Base-by-base conservation (phyloP, 2,113 vertebrate species). In the Pituophis catenifer region DNA sequence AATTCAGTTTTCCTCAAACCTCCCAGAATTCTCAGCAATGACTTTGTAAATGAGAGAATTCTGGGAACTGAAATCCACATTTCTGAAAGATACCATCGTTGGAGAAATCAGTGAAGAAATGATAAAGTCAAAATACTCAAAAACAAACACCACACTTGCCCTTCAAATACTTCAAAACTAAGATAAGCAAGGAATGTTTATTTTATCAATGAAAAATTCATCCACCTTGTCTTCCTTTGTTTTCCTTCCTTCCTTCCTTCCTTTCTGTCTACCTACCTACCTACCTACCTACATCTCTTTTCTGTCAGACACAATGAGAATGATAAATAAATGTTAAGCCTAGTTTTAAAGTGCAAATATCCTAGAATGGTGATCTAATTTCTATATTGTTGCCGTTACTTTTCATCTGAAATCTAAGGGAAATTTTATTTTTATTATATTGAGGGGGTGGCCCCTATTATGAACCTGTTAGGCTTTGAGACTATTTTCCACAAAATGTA, bases 381-480 rank as follows among this genome's bases (percentile, higher is more conserved):
- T 19, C 33, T 81, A 8, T 21, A 81, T 44, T 81, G 8, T 44
- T 81, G 17, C 33, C 17, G 0, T 81, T 38, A 44, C 17, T 44
- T 38, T 81, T 44, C 75, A 81, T 44, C 3, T 81, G 17, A 81
- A 81, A 81, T 44, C 33, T 21, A 81, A 19, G 33, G 75, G 17
- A 81, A 44, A 21, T 81, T 81, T 81, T 81, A 23, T 38, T 81
- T 81, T 81, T 81, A 81, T 81, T 81, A 21, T 81, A 38, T 81
- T 44, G 33, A 91, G 91, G 89, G 95, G 95, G 93, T 96, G 95
- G 96, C 93, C 57, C 70, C 93, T 0, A 0, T 94, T 95, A 95
- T 26, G 86, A 95, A 96, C 91, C 92, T 94, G 94, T 53, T 94
- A 65, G 95, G 91, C 96, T 95, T 93, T 96, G 94, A 96, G 93